These are phyloP conservation scores for Branchellion lobata DNA, from an alignment of 2,888 invertebrate species.

Conservation along the genomic window DNA sequence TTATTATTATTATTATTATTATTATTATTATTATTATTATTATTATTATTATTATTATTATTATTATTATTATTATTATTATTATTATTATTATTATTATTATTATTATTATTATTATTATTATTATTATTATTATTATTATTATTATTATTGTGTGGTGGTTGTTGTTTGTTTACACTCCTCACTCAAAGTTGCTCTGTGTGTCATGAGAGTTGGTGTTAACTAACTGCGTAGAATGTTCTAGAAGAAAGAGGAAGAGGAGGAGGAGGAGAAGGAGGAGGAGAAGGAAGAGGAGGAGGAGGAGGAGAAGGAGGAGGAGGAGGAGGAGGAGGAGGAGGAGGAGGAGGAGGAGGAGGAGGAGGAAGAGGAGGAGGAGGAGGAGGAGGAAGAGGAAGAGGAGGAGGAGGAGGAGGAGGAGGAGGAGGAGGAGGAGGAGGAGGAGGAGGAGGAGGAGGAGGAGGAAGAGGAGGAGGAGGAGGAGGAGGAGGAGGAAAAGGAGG, in stretches of 20 bases:
- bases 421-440: constrained; percentile 3
- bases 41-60: no score
- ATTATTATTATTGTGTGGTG: no score
- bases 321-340: background rate
- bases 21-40: no score
- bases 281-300: background rate
- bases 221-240: constrained; percentile 14
- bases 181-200: no score
- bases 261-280: background rate
- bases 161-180: no score
- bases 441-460: constrained; percentile 3
- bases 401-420: background rate
- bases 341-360: constrained; percentile 12
- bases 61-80: no score
- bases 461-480: background rate
- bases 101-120: no score
- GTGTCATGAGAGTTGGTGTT: background rate
- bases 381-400: constrained; percentile 6
- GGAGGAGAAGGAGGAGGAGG: background rate
- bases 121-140: no score
- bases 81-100: no score
- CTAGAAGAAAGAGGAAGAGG: background rate
- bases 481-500: background rate
- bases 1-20: no score
- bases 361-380: constrained; percentile 7